Evolutionary conservation across 2,113 vertebrate genomes (phyloP).

Genomic region (Lepus europaeus): DNA sequence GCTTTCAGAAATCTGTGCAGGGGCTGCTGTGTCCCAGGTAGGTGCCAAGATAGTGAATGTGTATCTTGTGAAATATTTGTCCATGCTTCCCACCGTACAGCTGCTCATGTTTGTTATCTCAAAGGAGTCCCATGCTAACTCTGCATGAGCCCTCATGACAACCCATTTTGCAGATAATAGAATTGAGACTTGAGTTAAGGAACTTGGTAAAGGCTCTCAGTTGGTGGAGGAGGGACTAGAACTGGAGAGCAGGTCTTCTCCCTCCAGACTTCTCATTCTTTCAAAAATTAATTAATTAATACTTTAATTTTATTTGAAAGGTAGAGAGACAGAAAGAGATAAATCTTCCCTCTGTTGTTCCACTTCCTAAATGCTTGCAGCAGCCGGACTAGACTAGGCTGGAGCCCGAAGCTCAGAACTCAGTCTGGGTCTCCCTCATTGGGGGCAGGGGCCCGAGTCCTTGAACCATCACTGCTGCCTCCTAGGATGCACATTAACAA

Average conservation of each 20-base stretch:
- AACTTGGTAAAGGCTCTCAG: not conserved
- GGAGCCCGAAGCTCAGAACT: too few species aligned
- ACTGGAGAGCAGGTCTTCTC: constrained; percentile 19
- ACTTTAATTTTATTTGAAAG: too few species aligned
- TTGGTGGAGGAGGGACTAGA: not conserved
- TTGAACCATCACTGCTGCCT: too few species aligned
- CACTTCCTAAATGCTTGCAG: too few species aligned
- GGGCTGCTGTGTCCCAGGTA: not conserved
- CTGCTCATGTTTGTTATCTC: not conserved
- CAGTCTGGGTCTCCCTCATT: too few species aligned
- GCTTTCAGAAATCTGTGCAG: too few species aligned
- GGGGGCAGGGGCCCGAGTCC: too few species aligned
- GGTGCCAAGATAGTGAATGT: not conserved
- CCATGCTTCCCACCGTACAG: not conserved
- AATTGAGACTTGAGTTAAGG: not conserved
- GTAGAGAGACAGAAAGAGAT: too few species aligned
- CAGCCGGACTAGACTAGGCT: too few species aligned
- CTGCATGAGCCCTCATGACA: not conserved
- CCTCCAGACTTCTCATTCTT: not conserved
- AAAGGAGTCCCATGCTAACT: not conserved
- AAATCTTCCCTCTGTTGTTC: too few species aligned
- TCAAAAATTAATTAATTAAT: too few species aligned
- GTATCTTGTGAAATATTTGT: not conserved
- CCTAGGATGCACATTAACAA: too few species aligned
- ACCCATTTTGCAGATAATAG: not conserved